Evolutionary conservation across 2,888 invertebrate genomes (phyloP), one percentile per base, ranked within the genome.

Genomic region (Epirrita christyi): DNA sequence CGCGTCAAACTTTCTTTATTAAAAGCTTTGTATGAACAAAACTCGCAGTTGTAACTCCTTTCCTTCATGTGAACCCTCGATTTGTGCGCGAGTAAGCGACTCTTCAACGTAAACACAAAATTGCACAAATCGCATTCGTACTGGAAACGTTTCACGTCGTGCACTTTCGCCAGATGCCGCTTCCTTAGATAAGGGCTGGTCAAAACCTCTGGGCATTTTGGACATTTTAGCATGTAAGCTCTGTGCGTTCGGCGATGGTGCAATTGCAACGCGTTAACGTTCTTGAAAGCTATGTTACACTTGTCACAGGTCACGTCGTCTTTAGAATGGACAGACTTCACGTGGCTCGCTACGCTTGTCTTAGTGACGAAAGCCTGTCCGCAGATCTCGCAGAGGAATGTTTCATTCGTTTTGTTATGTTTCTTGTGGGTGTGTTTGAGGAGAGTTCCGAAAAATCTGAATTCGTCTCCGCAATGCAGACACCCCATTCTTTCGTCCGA

Each of bases 1-100:
- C 92, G 83, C 32, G 85, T 88, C 48, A 94, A 67, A 13, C 93
- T 75, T 36, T 92, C 88, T 9, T 85, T 88, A 14, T 81, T 83
- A 28, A 85, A 88, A 0, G 86, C 83, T 58, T 83, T 83, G 29
- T 85, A 86, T 0, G 87, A 86, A 36, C 91, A 92, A 1, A 88
- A 72, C 0, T 85, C 82, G 27, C 91, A 92, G 0, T 80, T 62
- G 0, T 83, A 64, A 0, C 74, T 76, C 34, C 80, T 83, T 48
- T 88, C 82, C 32, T 86, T 88, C 46, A 84, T 70, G 75, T 91
- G 91, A 0, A 85, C 83, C 4, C 83, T 61, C 0, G 77, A 70
- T n/a, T 81, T 79, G 50, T 91, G 91, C 4, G 76, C 70, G 0
- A 84, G 52, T 0, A 91, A 57, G 8, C 73, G 72, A 37, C 77